Base-by-base conservation (phyloP, 2,888 invertebrate species). In the Pachycephus smyrnensis region DNA sequence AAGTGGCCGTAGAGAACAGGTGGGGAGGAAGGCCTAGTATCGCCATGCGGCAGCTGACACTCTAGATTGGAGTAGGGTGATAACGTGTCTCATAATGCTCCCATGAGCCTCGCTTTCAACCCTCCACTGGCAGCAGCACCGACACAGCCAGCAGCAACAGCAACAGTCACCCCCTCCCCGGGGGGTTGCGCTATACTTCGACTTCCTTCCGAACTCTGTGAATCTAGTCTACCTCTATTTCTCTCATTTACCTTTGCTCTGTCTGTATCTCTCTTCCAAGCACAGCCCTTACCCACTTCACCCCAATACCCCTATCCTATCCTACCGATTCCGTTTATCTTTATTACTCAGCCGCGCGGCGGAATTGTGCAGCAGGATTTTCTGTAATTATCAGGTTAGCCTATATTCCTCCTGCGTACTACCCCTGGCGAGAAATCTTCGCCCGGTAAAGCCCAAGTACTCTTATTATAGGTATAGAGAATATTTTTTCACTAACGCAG, bases 311-410 rank as follows among this genome's bases (percentile, higher is more conserved):
- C 79, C 81, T 73, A 75, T 75, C 69, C 76, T 78, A 75, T 79
- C 76, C 82, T 74, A 78, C 68, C 81, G 81, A 84, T 84, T 77
- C 81, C 84, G 84, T 85, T 88, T 88, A 87, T 86, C 86, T 86
- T 88, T 87, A 87, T 88, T 86, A 86, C 85, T 83, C 79, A 78
- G 78, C 75, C 80, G 74, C 79, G 74, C 78, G 80, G 77, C 55
- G 55, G 23, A 15, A 32, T 75, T 79, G 69, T 74, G 76, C 75
- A 33, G 75, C 55, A 75, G 69, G 36, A 79, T 55, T 77, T 77
- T 78, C 76, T 78, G 80, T 80, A 83, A 82, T 85, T 84, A 83
- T 83, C 81, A 82, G 82, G 77, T 80, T 76, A 74, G 75, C 77
- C 35, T 11, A 23, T 31, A 55, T n/a, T 3, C 68, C 55, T 23